These are phyloP conservation scores for Ecliptopera silaceata DNA, from an alignment of 2,888 invertebrate genomes.

Conservation along the genomic window DNA sequence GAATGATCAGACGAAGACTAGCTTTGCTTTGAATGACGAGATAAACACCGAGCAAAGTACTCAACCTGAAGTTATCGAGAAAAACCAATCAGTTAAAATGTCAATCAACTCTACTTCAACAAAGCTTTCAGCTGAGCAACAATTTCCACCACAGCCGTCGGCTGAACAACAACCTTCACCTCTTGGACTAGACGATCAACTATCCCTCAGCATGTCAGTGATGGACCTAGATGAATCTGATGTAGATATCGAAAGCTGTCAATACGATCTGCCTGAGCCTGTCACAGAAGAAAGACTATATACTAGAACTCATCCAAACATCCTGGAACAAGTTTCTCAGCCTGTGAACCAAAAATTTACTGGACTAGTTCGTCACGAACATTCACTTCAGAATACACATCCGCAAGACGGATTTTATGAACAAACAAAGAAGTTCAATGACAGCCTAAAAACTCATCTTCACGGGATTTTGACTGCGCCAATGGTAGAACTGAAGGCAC, in stretches of 20 bases:
- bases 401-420: background rate
- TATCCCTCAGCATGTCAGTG: background rate
- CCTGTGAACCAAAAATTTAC: background rate
- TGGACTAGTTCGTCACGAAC: background rate
- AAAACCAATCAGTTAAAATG: background rate
- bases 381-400: background rate
- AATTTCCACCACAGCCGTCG: background rate
- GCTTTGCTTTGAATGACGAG: background rate
- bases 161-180: background rate
- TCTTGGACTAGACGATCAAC: background rate
- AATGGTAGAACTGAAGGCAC: background rate
- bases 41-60: background rate
- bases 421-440: background rate
- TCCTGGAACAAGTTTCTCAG: background rate
- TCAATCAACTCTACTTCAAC: background rate
- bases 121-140: background rate
- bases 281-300: background rate
- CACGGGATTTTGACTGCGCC: background rate
- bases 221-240: background rate
- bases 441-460: background rate
- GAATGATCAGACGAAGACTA: background rate
- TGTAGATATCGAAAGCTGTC: background rate
- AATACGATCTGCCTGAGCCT: too few species aligned
- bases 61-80: background rate
- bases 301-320: background rate